These are phyloP conservation scores for Peromyscus nudipes DNA, from an alignment of 2,797 vertebrate genomes.

Conservation along the genomic window DNA sequence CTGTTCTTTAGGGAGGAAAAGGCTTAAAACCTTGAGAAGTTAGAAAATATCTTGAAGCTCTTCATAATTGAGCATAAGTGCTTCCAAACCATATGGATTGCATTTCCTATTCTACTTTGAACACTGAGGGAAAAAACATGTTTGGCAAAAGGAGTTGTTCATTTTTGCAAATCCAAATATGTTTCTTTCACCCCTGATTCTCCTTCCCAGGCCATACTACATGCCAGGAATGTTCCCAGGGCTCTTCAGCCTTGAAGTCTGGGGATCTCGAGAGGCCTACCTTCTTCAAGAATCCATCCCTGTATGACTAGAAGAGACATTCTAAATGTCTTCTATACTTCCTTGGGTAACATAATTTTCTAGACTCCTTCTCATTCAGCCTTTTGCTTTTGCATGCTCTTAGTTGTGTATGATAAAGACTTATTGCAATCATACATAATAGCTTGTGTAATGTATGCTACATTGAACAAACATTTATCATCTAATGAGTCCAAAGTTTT, in stretches of 20 bases:
- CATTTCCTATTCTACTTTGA: constrained; percentile 81
- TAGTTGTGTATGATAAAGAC: constrained; percentile 15
- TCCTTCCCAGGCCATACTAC: constrained; percentile 64
- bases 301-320: constrained; percentile 50
- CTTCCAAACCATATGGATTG: constrained; percentile 79
- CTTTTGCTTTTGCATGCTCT: constrained; percentile 10
- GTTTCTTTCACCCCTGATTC: constrained; percentile 75
- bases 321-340: constrained; percentile 43
- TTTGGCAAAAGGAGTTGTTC: constrained; percentile 76
- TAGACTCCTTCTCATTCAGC: background rate
- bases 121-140: constrained; percentile 78
- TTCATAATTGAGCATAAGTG: constrained; percentile 75
- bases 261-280: constrained; percentile 30
- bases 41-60: constrained; percentile 76
- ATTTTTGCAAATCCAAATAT: constrained; percentile 70
- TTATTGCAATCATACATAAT: constrained; percentile 51
- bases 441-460: constrained; percentile 60
- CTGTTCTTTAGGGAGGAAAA: constrained; percentile 72
- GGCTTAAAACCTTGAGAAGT: constrained; percentile 70
- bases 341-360: constrained; percentile 60
- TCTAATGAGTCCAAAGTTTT: constrained; percentile 58
- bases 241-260: constrained; percentile 43
- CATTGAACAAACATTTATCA: constrained; percentile 23
- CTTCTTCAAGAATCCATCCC: constrained; percentile 54
- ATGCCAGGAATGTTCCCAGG: constrained; percentile 65